phyloP scores from a whole-genome alignment of 2,797 vertebrate species.

The Paramormyrops hopkinsi region DNA sequence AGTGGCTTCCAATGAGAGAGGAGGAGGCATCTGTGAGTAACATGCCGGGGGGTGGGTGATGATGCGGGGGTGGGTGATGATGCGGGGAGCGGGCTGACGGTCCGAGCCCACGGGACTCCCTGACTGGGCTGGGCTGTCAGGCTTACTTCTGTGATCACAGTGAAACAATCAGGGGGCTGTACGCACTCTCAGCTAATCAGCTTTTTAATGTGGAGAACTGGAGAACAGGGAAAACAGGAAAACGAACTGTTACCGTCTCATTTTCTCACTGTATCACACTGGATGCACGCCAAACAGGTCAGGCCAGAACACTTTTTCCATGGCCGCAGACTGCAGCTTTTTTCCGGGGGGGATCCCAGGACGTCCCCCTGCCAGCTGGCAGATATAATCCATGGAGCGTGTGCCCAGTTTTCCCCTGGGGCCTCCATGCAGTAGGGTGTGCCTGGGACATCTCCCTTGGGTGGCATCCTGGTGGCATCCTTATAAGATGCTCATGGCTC shows the following conservation, averaged over 20 bases:
- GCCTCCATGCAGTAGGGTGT: neutral
- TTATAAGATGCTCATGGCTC: neutral
- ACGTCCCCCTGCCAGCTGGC: neutral
- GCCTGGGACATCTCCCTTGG: neutral
- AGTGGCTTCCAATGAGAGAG: neutral
- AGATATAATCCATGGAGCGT: neutral
- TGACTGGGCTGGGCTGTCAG: neutral
- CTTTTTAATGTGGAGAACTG: slow-evolving; percentile 5
- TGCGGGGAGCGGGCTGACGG: neutral
- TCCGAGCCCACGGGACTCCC: neutral
- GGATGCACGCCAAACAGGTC: neutral
- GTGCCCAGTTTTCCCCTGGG: neutral
- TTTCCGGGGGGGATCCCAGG: neutral
- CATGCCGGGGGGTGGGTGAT: neutral
- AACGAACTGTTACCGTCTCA: neutral
- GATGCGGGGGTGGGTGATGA: neutral
- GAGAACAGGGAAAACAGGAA: too few species aligned
- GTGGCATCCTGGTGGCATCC: neutral
- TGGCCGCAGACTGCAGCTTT: neutral
- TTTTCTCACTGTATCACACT: neutral
- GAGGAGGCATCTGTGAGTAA: slow-evolving; percentile 8
- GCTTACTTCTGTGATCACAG: neutral
- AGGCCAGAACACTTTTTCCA: neutral
- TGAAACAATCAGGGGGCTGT: neutral
- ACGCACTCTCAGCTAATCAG: neutral